Conservation (phyloP, 2,888 invertebrate species). For the Spilosoma lubricipeda region DNA sequence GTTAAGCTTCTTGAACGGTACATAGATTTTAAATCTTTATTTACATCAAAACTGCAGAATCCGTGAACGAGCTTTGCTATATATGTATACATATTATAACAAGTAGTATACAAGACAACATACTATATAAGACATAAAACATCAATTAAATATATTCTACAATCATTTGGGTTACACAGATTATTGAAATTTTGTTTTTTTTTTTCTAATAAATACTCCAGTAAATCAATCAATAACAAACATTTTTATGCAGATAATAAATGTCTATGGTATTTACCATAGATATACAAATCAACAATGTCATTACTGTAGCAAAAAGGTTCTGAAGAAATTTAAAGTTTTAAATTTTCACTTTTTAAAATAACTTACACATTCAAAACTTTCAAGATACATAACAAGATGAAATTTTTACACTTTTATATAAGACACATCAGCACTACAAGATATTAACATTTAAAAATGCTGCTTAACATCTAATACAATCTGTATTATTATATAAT, state of each 20-base stretch:
- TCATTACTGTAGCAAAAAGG: slow-evolving; percentile 19
- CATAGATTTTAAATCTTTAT: not conserved
- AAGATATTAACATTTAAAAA: slow-evolving; percentile 21
- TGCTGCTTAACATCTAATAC: slow-evolving; percentile 21
- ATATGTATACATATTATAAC: not conserved
- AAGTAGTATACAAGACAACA: slow-evolving; percentile 34
- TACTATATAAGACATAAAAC: slow-evolving; percentile 16
- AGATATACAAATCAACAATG: not conserved
- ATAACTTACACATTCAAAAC: slow-evolving; percentile 10
- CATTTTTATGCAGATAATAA: not conserved
- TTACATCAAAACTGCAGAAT: not conserved
- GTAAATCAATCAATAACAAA: slow-evolving; percentile 2
- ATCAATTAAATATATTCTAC: slow-evolving; percentile 16
- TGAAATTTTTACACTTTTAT: slow-evolving; percentile 17
- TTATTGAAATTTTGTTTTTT: not conserved
- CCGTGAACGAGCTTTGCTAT: not conserved
- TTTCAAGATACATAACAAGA: slow-evolving; percentile 15
- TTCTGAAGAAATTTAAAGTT: too few relatives aligned
- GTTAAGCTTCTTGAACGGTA: too few relatives aligned
- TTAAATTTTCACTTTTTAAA: not conserved
- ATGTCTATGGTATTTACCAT: not conserved
- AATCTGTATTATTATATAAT: slow-evolving; percentile 15
- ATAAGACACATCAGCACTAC: slow-evolving; percentile 30
- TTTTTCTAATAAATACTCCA: not conserved
- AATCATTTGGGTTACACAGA: not conserved